Percentiles rank a stretch among this genome's conserved stretches.
phyloP scores from a whole-genome alignment of 2,888 invertebrate species.

The Phaedon cochleariae region DNA sequence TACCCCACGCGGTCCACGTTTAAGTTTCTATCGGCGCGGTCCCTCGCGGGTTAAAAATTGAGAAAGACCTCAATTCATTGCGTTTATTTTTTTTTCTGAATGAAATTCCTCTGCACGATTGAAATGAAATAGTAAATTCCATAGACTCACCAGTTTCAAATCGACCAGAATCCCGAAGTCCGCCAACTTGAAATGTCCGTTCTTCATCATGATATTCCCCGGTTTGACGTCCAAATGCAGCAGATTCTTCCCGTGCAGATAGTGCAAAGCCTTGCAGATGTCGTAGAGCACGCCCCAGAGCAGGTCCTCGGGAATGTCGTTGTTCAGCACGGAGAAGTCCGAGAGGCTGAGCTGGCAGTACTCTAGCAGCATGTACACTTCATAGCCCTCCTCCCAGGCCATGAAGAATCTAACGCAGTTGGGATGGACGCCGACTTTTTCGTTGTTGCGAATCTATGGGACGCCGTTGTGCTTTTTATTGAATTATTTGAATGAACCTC shows the following conservation, averaged over 20 bases:
- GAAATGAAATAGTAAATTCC: too few species aligned
- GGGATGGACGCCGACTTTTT: conserved; percentile 71
- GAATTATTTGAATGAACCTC: too few species aligned
- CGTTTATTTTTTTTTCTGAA: too few species aligned
- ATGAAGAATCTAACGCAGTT: conserved; percentile 73
- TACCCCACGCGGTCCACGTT: too few species aligned
- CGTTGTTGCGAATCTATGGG: conserved; percentile 74
- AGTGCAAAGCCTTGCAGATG: conserved; percentile 70
- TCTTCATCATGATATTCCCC: conserved; percentile 76
- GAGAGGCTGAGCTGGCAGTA: conserved; percentile 72
- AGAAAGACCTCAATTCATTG: too few species aligned
- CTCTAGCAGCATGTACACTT: conserved; percentile 76
- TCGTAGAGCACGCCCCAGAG: conserved; percentile 76
- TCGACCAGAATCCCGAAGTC: conserved; percentile 80
- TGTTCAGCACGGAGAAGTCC: conserved; percentile 65
- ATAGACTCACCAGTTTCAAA: conserved; percentile 64
- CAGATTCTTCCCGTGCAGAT: conserved; percentile 72
- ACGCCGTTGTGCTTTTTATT: too few species aligned
- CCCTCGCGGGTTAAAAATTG: too few species aligned
- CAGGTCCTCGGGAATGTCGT: conserved; percentile 68
- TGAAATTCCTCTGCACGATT: too few species aligned
- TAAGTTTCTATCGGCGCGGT: too few species aligned
- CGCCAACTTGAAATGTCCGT: conserved; percentile 74
- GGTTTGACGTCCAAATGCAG: conserved; percentile 82
- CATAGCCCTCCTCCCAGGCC: conserved; percentile 78